A percentile compares a stretch with the other conserved stretches of the same genome.
Evolutionary conservation across 2,888 invertebrate genomes (phyloP).

Genomic region (Papilio demoleus): DNA sequence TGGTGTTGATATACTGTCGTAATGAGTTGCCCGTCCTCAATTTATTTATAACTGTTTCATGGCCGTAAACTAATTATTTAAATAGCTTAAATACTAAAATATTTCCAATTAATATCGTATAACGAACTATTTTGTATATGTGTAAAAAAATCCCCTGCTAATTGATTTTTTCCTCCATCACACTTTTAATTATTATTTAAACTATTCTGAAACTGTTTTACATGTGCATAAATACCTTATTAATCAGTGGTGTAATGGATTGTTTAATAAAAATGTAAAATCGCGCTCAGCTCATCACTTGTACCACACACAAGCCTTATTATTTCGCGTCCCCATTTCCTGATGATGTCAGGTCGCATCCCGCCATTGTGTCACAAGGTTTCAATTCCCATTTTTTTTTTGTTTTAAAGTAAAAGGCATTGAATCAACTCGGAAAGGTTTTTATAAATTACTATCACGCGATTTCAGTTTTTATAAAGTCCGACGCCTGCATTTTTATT

Average conservation of each 20-base stretch:
- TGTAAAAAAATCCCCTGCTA: no score
- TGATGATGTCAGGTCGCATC: constrained; percentile 82
- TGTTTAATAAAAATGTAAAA: background rate
- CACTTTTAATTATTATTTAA: no score
- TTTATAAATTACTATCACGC: constrained; percentile 35
- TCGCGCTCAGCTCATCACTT: constrained; percentile 39
- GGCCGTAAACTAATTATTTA: no score
- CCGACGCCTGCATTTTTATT: constrained; percentile 7
- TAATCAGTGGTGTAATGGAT: no score
- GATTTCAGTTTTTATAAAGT: background rate
- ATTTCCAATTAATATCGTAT: no score
- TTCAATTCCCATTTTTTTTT: constrained; percentile 75
- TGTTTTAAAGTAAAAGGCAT: constrained; percentile 58
- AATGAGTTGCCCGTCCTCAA: constrained; percentile 45
- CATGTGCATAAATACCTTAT: no score
- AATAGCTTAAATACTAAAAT: no score
- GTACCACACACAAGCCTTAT: constrained; percentile 67
- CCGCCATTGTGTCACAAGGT: constrained; percentile 77
- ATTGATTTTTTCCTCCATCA: no score
- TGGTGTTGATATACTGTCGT: constrained; percentile 62
- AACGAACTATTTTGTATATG: no score
- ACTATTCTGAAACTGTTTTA: no score
- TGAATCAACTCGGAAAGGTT: constrained; percentile 51
- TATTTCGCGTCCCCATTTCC: constrained; percentile 82
- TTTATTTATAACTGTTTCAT: background rate